Evolutionary conservation across 2,888 invertebrate species (phyloP).

Genomic region (Sympetrum striolatum): DNA sequence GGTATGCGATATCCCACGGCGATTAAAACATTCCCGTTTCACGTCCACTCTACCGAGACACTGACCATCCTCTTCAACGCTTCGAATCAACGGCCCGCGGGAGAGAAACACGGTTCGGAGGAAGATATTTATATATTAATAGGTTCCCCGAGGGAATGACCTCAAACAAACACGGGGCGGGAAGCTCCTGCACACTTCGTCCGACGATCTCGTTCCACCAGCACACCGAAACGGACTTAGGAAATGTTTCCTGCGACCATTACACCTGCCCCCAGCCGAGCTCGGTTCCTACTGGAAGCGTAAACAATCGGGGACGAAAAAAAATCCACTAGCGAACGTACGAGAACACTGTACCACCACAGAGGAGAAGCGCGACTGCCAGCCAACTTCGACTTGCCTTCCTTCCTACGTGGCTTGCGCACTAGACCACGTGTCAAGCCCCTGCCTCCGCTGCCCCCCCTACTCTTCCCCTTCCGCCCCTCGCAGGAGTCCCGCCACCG

Average conservation of each 20-base stretch:
- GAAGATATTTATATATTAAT: neutral
- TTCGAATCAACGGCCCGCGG: neutral
- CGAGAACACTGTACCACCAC: neutral
- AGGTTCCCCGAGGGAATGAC: neutral
- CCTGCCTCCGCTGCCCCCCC: neutral
- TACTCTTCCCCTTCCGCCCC: neutral
- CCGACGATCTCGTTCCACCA: neutral
- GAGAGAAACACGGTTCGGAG: neutral
- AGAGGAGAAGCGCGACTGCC: neutral
- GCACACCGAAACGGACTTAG: neutral
- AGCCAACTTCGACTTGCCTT: neutral
- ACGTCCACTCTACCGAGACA: neutral
- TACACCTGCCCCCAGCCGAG: neutral
- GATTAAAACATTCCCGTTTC: neutral
- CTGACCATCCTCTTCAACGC: neutral
- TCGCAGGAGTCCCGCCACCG: neutral
- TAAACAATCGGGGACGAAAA: neutral
- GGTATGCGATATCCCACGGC: neutral
- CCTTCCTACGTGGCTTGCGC: slow-evolving; percentile 34
- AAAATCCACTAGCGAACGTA: neutral
- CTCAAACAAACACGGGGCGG: neutral
- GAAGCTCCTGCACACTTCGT: neutral
- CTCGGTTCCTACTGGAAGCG: neutral
- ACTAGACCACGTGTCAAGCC: slow-evolving; percentile 27
- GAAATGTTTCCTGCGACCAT: neutral